Conservation (phyloP, 2,888 invertebrate genomes). For the Itoplectis maculator region DNA sequence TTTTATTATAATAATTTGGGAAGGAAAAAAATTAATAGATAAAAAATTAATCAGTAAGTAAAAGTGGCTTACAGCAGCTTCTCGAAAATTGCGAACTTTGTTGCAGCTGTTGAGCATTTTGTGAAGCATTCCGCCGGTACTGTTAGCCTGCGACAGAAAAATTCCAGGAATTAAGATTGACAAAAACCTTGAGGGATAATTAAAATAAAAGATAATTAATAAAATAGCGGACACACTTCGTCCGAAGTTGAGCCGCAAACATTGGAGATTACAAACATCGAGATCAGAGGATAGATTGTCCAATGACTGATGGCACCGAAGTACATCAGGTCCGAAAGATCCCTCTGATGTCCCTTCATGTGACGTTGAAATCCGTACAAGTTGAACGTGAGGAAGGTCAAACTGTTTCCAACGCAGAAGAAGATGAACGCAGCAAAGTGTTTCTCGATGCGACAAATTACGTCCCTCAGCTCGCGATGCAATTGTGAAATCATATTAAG, state of each 20-base stretch:
- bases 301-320: not conserved
- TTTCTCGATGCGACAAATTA: slow-evolving; percentile 5
- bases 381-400: slow-evolving; percentile 1
- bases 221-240: slow-evolving; percentile 1
- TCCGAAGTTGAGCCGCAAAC: slow-evolving; percentile 17
- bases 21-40: not conserved
- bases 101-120: not conserved
- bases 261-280: slow-evolving; percentile 6
- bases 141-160: slow-evolving; percentile 1
- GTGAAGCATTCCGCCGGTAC: slow-evolving; percentile 20
- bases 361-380: not conserved
- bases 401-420: not conserved
- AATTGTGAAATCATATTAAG: slow-evolving; percentile 11
- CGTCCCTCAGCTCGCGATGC: slow-evolving; percentile 30
- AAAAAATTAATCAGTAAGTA: not conserved
- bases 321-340: not conserved
- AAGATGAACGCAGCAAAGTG: slow-evolving; percentile 3
- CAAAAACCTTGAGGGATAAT: not conserved
- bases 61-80: not conserved
- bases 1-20: not conserved
- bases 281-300: not conserved
- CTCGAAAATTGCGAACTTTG: not conserved
- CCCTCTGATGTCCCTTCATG: not conserved
- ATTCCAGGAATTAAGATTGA: not conserved
- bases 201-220: not conserved